These are phyloP conservation scores for Acrocyrtus sp. DNA, from an alignment of 2,888 invertebrate genomes.

Conservation along the genomic window DNA sequence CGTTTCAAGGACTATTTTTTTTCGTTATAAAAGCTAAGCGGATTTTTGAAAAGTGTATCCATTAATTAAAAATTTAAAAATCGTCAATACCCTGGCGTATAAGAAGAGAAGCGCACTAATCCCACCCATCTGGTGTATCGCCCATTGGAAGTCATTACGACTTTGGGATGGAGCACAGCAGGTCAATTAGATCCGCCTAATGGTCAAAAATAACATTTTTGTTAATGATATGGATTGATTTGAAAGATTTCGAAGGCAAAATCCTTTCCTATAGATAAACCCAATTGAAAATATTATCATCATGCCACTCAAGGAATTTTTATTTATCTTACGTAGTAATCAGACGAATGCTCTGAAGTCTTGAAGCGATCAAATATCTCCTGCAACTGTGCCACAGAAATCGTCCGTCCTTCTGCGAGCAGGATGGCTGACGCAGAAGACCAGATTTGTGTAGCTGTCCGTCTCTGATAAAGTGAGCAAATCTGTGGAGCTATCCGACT, in stretches of 20 bases:
- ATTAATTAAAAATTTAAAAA: not conserved
- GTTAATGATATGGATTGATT: not conserved
- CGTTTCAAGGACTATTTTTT: not conserved
- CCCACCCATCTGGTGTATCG: slow-evolving; percentile 63
- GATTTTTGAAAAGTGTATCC: not conserved
- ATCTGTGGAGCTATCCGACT: slow-evolving; percentile 26
- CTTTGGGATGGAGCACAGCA: slow-evolving; percentile 54
- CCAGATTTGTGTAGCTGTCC: slow-evolving; percentile 26
- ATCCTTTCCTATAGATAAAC: not conserved
- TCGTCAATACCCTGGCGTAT: slow-evolving; percentile 62
- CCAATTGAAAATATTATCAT: not conserved
- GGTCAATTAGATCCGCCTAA: slow-evolving; percentile 58
- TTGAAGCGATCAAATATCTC: slow-evolving; percentile 59
- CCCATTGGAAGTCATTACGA: slow-evolving; percentile 63
- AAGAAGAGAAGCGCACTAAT: slow-evolving; percentile 60
- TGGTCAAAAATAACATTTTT: no score
- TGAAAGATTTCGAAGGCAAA: not conserved
- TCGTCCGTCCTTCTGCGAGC: slow-evolving; percentile 41
- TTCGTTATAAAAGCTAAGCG: not conserved
- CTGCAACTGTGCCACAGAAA: slow-evolving; percentile 52
- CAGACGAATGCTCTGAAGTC: slow-evolving; percentile 26
- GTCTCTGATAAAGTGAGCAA: slow-evolving; percentile 33
- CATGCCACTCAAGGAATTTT: not conserved
- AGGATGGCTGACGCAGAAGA: slow-evolving; percentile 9
- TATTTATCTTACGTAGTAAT: slow-evolving; percentile 55